phyloP scores from a whole-genome alignment of 2,797 vertebrate genomes.

The Scomberomorus guttatus region DNA sequence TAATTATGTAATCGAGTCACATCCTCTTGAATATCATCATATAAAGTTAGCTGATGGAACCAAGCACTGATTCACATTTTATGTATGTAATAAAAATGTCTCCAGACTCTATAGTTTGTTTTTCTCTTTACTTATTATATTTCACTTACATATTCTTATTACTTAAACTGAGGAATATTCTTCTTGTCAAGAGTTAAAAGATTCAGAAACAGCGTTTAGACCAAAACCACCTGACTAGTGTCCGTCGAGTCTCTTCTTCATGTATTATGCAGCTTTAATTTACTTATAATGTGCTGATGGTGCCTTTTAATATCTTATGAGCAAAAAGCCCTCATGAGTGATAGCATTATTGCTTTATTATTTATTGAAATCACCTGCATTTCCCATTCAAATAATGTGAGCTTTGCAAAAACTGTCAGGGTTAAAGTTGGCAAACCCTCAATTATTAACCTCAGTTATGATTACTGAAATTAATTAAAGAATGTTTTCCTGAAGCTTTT shows the following conservation, averaged over 20 bases:
- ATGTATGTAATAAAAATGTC: too few relatives aligned
- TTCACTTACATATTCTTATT: too few relatives aligned
- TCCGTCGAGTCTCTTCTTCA: conserved; percentile 40
- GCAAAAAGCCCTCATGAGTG: conserved; percentile 33
- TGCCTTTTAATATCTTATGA: conserved; percentile 67
- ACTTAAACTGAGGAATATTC: background rate
- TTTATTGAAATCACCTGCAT: conserved; percentile 59
- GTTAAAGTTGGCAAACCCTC: background rate
- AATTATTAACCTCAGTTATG: conserved; percentile 1
- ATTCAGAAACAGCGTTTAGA: conserved; percentile 2
- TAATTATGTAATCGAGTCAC: too few relatives aligned
- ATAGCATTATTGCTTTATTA: conserved; percentile 64
- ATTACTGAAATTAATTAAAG: background rate
- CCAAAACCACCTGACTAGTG: background rate
- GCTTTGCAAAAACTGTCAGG: background rate
- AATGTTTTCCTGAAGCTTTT: background rate
- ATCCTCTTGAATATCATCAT: too few relatives aligned
- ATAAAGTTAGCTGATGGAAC: too few relatives aligned
- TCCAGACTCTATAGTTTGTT: too few relatives aligned
- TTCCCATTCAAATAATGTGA: conserved; percentile 20
- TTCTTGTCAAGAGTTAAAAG: background rate
- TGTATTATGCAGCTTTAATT: conserved; percentile 70
- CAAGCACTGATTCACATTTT: too few relatives aligned
- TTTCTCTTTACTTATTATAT: background rate
- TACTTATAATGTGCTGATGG: conserved; percentile 40